These are phyloP conservation scores for Smithornis capensis DNA, from an alignment of 2,113 vertebrate genomes.

Conservation along the genomic window DNA sequence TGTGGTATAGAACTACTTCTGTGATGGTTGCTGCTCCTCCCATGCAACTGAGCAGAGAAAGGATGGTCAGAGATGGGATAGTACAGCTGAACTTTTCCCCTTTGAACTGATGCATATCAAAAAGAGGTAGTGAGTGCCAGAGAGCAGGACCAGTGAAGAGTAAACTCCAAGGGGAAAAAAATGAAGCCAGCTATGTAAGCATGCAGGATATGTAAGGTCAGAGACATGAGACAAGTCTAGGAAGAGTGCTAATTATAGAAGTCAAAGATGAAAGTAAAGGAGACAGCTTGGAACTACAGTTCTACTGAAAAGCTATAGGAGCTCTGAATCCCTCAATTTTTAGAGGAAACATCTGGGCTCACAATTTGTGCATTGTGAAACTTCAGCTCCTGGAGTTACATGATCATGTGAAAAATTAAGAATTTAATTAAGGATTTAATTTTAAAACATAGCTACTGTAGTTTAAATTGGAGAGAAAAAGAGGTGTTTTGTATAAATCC, in stretches of 20 bases:
- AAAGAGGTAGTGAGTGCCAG: not conserved
- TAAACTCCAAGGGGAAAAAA: not conserved
- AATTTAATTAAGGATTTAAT: not conserved
- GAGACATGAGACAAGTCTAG: not conserved
- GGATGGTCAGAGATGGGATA: not conserved
- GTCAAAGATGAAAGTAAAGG: not conserved
- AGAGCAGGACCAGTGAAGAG: not conserved
- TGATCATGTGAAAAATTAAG: not conserved
- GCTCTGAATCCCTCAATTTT: not conserved
- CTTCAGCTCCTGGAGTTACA: not conserved
- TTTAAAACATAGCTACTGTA: not conserved
- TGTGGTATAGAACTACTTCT: not conserved
- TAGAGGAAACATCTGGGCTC: not conserved
- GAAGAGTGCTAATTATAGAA: not conserved
- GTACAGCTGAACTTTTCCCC: not conserved
- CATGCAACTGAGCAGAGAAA: not conserved
- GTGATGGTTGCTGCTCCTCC: not conserved
- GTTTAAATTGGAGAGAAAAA: not conserved
- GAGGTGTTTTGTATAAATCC: not conserved
- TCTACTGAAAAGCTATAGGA: not conserved
- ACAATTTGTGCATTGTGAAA: not conserved
- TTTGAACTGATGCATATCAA: not conserved
- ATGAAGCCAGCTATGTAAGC: not conserved
- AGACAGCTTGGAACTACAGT: not conserved
- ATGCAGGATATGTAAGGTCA: not conserved